Percentiles rank a stretch among this genome's conserved stretches.
Evolutionary conservation across 2,797 vertebrate species (phyloP).

Genomic region (Schizothorax lantsangensis): DNA sequence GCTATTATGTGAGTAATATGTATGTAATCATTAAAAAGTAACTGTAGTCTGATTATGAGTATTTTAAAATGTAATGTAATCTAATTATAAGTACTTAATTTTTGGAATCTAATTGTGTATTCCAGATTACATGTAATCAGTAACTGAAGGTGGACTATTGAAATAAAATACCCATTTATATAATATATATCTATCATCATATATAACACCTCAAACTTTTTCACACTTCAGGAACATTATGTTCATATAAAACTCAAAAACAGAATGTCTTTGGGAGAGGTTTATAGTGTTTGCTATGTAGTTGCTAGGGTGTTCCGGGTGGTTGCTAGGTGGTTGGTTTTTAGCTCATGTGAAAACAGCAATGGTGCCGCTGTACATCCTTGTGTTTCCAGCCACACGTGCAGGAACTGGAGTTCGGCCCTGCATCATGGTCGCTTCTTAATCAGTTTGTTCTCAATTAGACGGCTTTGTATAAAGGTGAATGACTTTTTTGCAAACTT

Average conservation of each 20-base stretch:
- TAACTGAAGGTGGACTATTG: no score
- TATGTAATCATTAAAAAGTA: not conserved
- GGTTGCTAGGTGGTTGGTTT: not conserved
- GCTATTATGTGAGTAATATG: not conserved
- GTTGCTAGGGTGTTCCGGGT: no score
- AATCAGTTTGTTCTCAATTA: constrained; percentile 85
- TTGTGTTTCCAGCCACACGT: constrained; percentile 54
- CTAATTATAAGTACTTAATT: no score
- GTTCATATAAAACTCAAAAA: not conserved
- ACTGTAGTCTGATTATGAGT: not conserved
- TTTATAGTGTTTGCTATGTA: not conserved
- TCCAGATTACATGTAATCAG: no score
- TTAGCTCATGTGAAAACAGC: not conserved
- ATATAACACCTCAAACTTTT: not conserved
- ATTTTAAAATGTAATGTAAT: not conserved
- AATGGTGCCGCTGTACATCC: constrained; percentile 9
- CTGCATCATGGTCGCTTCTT: constrained; percentile 72
- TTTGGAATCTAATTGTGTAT: no score
- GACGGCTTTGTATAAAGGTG: constrained; percentile 72
- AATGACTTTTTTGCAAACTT: constrained; percentile 71
- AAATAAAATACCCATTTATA: no score
- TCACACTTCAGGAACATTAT: not conserved
- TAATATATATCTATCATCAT: not conserved
- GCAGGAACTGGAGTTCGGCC: constrained; percentile 60
- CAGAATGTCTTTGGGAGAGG: not conserved